Evolutionary conservation across 2,113 vertebrate genomes (phyloP).

Genomic region (Microtus ochrogaster): DNA sequence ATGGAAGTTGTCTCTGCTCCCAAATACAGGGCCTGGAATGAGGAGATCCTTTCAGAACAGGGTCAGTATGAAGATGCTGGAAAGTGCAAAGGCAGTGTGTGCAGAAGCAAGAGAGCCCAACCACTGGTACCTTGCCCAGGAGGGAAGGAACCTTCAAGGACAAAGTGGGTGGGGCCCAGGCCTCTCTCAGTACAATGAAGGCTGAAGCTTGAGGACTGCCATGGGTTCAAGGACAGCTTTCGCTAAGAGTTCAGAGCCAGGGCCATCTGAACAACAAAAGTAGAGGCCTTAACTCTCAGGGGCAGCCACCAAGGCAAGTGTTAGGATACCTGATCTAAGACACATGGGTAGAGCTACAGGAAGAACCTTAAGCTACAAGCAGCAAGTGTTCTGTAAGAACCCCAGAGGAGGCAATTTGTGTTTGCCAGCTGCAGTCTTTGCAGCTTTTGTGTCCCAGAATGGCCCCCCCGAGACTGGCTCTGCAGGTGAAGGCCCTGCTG

Average conservation of each 20-base stretch:
- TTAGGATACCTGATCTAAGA: not conserved
- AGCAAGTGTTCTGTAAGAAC: not conserved
- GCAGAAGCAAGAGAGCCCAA: not conserved
- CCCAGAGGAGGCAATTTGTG: not conserved
- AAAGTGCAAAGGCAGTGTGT: not conserved
- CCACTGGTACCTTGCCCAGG: not conserved
- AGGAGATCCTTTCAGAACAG: conserved; percentile 9
- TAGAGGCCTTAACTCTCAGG: not conserved
- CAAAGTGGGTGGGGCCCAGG: not conserved
- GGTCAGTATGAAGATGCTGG: not conserved
- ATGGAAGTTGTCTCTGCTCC: conserved; percentile 96
- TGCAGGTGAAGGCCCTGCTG: too few species aligned
- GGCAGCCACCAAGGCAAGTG: not conserved
- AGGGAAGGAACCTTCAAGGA: not conserved
- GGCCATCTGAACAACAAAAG: not conserved
- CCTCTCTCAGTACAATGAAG: not conserved
- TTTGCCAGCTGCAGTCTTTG: not conserved
- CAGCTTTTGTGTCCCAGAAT: not conserved
- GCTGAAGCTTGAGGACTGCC: not conserved
- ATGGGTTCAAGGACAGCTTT: not conserved
- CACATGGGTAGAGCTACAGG: not conserved
- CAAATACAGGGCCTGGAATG: conserved; percentile 95
- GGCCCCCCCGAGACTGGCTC: not conserved
- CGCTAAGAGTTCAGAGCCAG: not conserved
- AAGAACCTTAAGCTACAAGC: not conserved